These are phyloP conservation scores for Phocides pigmalion DNA, from an alignment of 1,140 invertebrate species.

Conservation along the genomic window DNA sequence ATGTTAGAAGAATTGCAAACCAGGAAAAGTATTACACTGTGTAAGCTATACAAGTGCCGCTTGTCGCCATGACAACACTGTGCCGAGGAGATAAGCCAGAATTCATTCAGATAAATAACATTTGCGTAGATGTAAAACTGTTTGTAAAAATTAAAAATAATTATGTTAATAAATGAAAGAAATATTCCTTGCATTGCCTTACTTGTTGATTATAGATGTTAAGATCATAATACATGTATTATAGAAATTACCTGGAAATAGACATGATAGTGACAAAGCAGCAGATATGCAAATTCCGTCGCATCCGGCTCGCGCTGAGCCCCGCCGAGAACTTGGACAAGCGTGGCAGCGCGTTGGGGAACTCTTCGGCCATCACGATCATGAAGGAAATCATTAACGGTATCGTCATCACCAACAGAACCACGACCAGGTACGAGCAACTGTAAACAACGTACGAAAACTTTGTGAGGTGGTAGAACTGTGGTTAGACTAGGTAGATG, in stretches of 20 bases:
- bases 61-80: too few species aligned
- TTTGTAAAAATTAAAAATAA: too few species aligned
- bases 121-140: too few species aligned
- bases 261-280: constrained; percentile 92
- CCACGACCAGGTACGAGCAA: constrained; percentile 84
- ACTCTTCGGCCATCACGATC: constrained; percentile 94
- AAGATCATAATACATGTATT: constrained; percentile 31
- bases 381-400: constrained; percentile 88
- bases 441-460: constrained; percentile 61
- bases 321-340: constrained; percentile 89
- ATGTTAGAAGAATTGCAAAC: too few species aligned
- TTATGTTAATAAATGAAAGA: too few species aligned
- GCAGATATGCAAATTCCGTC: constrained; percentile 91
- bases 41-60: too few species aligned
- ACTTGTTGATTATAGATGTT: constrained; percentile 3
- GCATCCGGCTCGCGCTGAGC: constrained; percentile 88
- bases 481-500: too few species aligned
- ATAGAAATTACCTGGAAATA: constrained; percentile 80
- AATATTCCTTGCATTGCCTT: neutral
- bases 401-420: constrained; percentile 86
- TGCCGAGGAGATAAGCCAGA: too few species aligned
- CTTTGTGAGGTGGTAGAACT: too few species aligned
- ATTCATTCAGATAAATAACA: too few species aligned
- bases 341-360: constrained; percentile 86
- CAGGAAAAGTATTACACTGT: too few species aligned